phyloP scores from a whole-genome alignment of 2,888 invertebrate species.

The Nesidiocoris tenuis region DNA sequence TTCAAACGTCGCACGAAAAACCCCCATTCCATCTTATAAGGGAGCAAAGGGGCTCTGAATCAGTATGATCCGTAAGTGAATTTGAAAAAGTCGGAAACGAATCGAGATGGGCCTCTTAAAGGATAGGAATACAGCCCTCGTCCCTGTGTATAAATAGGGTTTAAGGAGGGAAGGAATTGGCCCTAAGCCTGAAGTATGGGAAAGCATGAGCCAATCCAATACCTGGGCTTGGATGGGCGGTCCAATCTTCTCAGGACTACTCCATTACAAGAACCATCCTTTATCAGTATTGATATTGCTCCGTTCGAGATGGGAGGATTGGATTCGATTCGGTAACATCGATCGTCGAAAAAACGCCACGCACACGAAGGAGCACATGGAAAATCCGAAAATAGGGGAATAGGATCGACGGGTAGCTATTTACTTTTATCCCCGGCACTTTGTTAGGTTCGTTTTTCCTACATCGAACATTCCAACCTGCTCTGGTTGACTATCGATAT shows the following conservation, averaged over 20 bases:
- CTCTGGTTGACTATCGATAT: no score
- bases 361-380: neutral
- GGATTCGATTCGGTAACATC: constrained; percentile 32
- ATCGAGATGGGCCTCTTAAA: constrained; percentile 18
- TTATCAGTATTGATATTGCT: constrained; percentile 40
- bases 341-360: neutral
- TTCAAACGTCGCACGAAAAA: neutral
- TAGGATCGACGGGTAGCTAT: constrained; percentile 28
- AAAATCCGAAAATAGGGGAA: neutral
- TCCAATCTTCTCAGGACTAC: constrained; percentile 33
- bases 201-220: constrained; percentile 40
- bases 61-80: constrained; percentile 21
- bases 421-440: constrained; percentile 41
- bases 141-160: constrained; percentile 34
- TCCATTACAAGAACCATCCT: constrained; percentile 37
- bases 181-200: constrained; percentile 41
- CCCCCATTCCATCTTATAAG: neutral
- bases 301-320: neutral
- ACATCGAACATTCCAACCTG: no score
- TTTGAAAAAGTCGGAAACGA: constrained; percentile 29
- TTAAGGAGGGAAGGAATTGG: constrained; percentile 39
- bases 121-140: constrained; percentile 19
- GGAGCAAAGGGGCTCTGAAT: neutral
- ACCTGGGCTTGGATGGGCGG: constrained; percentile 2
- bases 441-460: constrained; percentile 36